A percentile compares a stretch with the other conserved stretches of the same genome.
These are phyloP conservation scores for Sympetrum striolatum DNA, from an alignment of 2,888 invertebrate species.

Conservation along the genomic window DNA sequence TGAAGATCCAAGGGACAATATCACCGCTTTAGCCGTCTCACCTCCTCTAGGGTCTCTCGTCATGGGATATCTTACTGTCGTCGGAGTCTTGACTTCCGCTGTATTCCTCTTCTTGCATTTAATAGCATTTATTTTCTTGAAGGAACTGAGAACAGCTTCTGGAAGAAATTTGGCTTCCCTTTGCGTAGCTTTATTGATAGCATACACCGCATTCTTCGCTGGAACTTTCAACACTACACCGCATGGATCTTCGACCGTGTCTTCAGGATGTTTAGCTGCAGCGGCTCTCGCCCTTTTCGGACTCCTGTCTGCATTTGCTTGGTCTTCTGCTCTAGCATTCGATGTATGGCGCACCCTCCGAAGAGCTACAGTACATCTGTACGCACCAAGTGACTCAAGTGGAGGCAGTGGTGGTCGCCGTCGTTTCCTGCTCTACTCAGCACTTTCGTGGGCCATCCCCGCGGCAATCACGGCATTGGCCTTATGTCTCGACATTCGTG, in stretches of 20 bases:
- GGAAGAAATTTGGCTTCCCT: constrained; percentile 64
- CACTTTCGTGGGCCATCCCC: constrained; percentile 60
- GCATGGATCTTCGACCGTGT: background rate
- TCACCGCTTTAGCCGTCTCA: background rate
- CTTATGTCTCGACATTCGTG: constrained; percentile 55
- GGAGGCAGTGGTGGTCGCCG: constrained; percentile 49
- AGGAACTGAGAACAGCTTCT: constrained; percentile 61
- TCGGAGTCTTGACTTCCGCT: constrained; percentile 61
- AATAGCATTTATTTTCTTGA: constrained; percentile 57
- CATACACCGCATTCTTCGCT: constrained; percentile 60
- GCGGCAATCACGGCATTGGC: constrained; percentile 56
- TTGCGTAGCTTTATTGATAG: constrained; percentile 59
- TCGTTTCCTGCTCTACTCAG: constrained; percentile 59
- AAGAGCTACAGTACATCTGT: constrained; percentile 59
- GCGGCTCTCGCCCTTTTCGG: constrained; percentile 61
- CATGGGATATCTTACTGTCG: constrained; percentile 60
- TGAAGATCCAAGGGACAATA: background rate
- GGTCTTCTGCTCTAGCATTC: constrained; percentile 65
- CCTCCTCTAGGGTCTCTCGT: constrained; percentile 43
- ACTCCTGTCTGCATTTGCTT: constrained; percentile 63
- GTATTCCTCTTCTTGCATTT: constrained; percentile 60
- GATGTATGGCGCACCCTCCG: constrained; percentile 61
- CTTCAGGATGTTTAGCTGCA: constrained; percentile 56
- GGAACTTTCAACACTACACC: constrained; percentile 52
- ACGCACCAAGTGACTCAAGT: constrained; percentile 53